phyloP scores from a whole-genome alignment of 2,113 vertebrate genomes.

The Hemicordylus capensis region DNA sequence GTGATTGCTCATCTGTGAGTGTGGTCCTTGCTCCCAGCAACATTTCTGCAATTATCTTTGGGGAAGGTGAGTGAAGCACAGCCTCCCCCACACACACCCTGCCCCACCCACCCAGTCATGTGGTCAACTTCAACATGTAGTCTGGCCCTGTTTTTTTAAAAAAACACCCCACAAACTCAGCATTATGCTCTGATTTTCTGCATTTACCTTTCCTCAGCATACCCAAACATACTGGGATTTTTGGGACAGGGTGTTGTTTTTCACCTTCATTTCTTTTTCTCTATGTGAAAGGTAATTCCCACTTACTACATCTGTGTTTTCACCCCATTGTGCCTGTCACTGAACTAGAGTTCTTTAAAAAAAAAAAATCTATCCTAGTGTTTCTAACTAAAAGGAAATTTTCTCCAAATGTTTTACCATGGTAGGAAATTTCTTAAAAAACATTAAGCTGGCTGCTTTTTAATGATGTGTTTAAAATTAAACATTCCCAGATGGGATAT shows the following conservation, averaged over 20 bases:
- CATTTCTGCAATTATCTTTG: too few relatives aligned
- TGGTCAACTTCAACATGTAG: too few relatives aligned
- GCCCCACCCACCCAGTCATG: too few relatives aligned
- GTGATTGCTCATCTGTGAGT: too few relatives aligned
- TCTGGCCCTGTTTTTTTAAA: background rate
- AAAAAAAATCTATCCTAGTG: background rate
- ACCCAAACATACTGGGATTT: background rate
- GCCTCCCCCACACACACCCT: too few relatives aligned
- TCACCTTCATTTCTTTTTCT: background rate
- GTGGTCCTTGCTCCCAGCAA: too few relatives aligned
- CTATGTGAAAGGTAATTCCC: background rate
- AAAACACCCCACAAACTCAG: background rate
- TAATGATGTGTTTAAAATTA: conserved; percentile 68
- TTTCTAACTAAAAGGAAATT: conserved; percentile 51
- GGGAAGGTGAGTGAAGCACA: too few relatives aligned
- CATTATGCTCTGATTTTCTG: background rate
- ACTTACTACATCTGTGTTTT: background rate
- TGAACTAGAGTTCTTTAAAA: background rate
- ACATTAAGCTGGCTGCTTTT: conserved; percentile 61
- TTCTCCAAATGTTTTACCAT: conserved; percentile 43
- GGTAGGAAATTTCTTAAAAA: conserved; percentile 53
- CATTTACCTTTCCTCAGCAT: background rate
- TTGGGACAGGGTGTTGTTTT: background rate
- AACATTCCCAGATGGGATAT: conserved; percentile 61
- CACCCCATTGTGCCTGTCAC: background rate